Conservation (phyloP, 2,113 vertebrate genomes). For the Isurus oxyrinchus region DNA sequence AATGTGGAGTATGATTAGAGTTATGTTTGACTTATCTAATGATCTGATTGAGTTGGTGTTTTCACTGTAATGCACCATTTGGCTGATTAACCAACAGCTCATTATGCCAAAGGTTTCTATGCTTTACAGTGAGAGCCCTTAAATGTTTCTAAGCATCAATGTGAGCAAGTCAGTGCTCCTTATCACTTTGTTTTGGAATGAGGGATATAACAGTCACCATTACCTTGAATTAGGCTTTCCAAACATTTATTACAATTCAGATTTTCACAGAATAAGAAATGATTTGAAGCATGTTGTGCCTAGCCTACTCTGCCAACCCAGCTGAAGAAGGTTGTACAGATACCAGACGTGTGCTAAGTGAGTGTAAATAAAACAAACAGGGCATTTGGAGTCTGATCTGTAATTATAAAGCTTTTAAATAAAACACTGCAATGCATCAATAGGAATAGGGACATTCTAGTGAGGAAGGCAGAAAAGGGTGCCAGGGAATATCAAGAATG, state of each 20-base stretch:
- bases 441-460: background rate
- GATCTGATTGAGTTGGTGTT: background rate
- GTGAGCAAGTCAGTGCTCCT: background rate
- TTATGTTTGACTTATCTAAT: background rate
- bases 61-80: background rate
- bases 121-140: background rate
- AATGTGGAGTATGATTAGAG: background rate
- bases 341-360: background rate
- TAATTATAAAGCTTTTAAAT: background rate
- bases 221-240: background rate
- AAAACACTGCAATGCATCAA: background rate
- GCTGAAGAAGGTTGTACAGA: background rate
- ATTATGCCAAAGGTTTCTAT: background rate
- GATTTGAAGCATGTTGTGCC: background rate
- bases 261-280: background rate
- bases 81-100: background rate
- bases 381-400: background rate
- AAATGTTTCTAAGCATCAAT: background rate
- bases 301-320: background rate
- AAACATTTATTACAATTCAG: background rate
- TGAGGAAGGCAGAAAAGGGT: background rate
- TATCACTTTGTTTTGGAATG: background rate
- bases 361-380: background rate
- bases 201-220: background rate
- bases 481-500: background rate